Evolutionary conservation across 1,140 invertebrate species (phyloP).

Genomic region (Aphaenogaster ashmeadi): DNA sequence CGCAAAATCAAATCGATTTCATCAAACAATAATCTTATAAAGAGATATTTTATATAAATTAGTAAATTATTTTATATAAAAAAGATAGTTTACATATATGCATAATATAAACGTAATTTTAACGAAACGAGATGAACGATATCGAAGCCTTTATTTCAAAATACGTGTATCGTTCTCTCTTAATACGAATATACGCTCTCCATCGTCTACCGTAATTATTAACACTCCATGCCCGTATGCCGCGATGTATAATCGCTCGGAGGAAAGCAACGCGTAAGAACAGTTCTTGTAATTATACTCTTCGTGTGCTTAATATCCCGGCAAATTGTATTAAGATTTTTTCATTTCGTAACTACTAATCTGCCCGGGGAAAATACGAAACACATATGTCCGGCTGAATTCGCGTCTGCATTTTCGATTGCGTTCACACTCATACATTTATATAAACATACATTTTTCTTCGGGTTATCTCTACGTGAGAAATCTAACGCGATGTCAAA

Average conservation of each 20-base stretch:
- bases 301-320: slow-evolving; percentile 69
- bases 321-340: slow-evolving; percentile 77
- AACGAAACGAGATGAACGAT: slow-evolving; percentile 20
- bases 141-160: slow-evolving; percentile 56
- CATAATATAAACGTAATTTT: neutral
- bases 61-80: neutral
- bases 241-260: slow-evolving; percentile 70
- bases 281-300: slow-evolving; percentile 74
- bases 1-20: neutral
- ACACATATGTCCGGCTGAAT: neutral
- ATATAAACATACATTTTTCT: slow-evolving; percentile 18
- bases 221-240: slow-evolving; percentile 66
- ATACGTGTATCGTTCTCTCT: slow-evolving; percentile 62
- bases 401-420: neutral
- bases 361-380: slow-evolving; percentile 29
- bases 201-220: slow-evolving; percentile 74
- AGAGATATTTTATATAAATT: neutral
- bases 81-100: neutral
- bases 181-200: slow-evolving; percentile 62
- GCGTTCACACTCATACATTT: neutral
- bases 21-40: neutral
- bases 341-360: slow-evolving; percentile 57
- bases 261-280: slow-evolving; percentile 67
- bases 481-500: slow-evolving; percentile 6
- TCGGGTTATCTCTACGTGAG: neutral